Percentiles rank a stretch among this genome's conserved stretches.
phyloP scores from a whole-genome alignment of 2,888 invertebrate species.

The Oxytorus armatus region DNA sequence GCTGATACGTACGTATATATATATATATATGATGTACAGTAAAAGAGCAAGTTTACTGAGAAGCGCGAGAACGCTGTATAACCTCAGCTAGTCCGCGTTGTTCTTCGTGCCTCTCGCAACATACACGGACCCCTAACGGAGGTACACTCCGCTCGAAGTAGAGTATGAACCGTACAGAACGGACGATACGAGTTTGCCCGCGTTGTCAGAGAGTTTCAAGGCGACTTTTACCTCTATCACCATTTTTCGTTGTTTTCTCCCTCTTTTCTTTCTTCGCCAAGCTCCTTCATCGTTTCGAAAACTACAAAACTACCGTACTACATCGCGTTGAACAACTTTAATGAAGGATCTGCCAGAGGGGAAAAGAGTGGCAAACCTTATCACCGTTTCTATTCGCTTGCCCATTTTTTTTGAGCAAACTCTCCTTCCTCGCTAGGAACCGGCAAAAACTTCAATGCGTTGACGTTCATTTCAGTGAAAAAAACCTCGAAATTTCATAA shows the following conservation, averaged over 20 bases:
- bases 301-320: constrained; percentile 74
- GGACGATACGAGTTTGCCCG: constrained; percentile 56
- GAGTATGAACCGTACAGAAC: constrained; percentile 33
- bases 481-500: no score
- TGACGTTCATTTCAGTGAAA: constrained; percentile 62
- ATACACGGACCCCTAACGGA: background rate
- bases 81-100: background rate
- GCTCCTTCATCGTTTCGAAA: constrained; percentile 67
- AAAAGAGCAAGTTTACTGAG: constrained; percentile 37
- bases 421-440: constrained; percentile 34
- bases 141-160: no score
- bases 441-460: no score
- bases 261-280: constrained; percentile 16
- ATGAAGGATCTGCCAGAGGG: constrained; percentile 68
- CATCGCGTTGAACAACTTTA: constrained; percentile 72
- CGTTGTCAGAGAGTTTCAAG: constrained; percentile 63
- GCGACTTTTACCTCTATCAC: constrained; percentile 33
- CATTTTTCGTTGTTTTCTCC: background rate
- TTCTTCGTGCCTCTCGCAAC: constrained; percentile 5
- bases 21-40: background rate
- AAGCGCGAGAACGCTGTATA: constrained; percentile 3
- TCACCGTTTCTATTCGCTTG: constrained; percentile 27
- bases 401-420: background rate
- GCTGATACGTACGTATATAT: constrained; percentile 20
- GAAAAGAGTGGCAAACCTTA: constrained; percentile 14